phyloP scores from a whole-genome alignment of 1,140 invertebrate genomes.

The Leptopilina clavipes region DNA sequence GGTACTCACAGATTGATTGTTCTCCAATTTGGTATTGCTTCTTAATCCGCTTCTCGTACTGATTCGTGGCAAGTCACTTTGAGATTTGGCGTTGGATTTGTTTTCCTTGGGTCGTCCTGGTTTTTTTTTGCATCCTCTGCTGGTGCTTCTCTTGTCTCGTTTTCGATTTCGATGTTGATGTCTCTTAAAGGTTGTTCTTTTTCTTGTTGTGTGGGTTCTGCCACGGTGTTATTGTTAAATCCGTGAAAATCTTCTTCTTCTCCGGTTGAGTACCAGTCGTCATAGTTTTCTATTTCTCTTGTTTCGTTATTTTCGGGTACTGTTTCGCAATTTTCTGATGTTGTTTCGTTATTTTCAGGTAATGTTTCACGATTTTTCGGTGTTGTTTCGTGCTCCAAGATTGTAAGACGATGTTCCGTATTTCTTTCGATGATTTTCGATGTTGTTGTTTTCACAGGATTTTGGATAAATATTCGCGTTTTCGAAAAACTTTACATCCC shows the following conservation, averaged over 20 bases:
- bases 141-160: background rate
- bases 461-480: background rate
- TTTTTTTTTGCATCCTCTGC: constrained; percentile 6
- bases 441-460: background rate
- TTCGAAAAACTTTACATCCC: constrained; percentile 60
- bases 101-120: constrained; percentile 33
- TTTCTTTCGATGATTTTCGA: background rate
- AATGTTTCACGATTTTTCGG: too few species aligned
- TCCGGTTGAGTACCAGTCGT: background rate
- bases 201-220: background rate
- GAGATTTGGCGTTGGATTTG: constrained; percentile 3
- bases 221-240: background rate
- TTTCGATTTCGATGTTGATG: background rate
- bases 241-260: constrained; percentile 18
- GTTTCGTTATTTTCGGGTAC: background rate
- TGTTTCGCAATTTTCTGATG: too few species aligned
- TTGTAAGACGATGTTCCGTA: background rate
- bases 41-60: constrained; percentile 36
- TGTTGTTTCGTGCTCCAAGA: background rate
- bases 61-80: background rate
- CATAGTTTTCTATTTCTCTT: background rate
- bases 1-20: background rate
- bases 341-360: too few species aligned
- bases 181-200: background rate
- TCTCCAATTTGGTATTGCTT: constrained; percentile 23